Percentiles rank a stretch among this genome's conserved stretches.
Conservation (phyloP, 2,113 vertebrate genomes). For the Prochilodus magdalenae region DNA sequence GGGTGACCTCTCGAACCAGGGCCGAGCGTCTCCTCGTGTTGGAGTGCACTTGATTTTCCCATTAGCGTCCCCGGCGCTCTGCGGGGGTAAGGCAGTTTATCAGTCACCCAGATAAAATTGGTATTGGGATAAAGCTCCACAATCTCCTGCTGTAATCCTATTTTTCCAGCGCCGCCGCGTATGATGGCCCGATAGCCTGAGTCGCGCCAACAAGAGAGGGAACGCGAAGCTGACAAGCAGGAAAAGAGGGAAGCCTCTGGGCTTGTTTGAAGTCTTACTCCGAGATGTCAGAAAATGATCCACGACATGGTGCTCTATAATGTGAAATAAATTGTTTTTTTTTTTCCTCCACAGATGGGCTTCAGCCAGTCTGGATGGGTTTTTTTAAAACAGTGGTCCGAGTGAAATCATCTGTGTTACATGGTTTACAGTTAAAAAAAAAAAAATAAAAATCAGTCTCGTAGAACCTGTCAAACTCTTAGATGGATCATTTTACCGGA, state of each 20-base stretch:
- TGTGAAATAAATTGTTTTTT: slow-evolving; percentile 57
- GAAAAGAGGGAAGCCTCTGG: slow-evolving; percentile 38
- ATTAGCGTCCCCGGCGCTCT: slow-evolving; percentile 50
- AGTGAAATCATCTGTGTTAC: slow-evolving; percentile 36
- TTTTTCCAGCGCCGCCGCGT: slow-evolving; percentile 53
- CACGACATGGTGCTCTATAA: slow-evolving; percentile 47
- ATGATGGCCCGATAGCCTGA: slow-evolving; percentile 50
- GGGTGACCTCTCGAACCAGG: slow-evolving; percentile 38
- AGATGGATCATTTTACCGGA: too few relatives aligned
- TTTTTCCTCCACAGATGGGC: slow-evolving; percentile 28
- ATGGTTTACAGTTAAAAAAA: background rate
- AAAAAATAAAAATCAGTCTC: background rate
- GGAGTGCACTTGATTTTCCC: slow-evolving; percentile 35
- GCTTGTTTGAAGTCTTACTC: slow-evolving; percentile 52
- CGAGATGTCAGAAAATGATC: slow-evolving; percentile 57
- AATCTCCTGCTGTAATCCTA: slow-evolving; percentile 56
- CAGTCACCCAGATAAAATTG: slow-evolving; percentile 58
- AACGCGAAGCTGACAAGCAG: slow-evolving; percentile 43
- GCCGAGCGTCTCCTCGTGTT: slow-evolving; percentile 38
- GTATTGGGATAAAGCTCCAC: slow-evolving; percentile 56
- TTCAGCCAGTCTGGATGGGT: slow-evolving; percentile 39
- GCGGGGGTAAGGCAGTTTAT: slow-evolving; percentile 52
- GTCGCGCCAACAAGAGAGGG: slow-evolving; percentile 38
- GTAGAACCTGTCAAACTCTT: background rate
- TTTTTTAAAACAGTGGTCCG: slow-evolving; percentile 49